phyloP scores from a whole-genome alignment of 2,888 invertebrate species.

The Sceliomorpha sp. region DNA sequence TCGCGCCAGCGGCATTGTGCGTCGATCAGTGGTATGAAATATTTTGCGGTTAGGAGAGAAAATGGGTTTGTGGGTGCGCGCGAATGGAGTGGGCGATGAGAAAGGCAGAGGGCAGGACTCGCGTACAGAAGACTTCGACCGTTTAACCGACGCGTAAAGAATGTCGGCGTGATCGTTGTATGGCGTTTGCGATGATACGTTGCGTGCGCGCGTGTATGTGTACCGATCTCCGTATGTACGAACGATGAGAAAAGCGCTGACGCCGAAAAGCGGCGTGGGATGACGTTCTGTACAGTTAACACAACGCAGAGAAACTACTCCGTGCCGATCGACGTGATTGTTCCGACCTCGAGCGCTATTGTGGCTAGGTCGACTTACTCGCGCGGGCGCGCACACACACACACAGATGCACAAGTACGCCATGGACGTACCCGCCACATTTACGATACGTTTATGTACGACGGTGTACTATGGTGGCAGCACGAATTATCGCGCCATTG shows the following conservation, averaged over 20 bases:
- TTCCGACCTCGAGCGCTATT: conserved; percentile 39
- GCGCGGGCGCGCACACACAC: conserved; percentile 40
- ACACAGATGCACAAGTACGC: too few relatives aligned
- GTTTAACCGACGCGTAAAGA: neutral
- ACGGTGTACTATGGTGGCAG: conserved; percentile 29
- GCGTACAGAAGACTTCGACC: conserved; percentile 1
- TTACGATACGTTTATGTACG: conserved; percentile 16
- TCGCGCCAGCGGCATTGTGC: neutral
- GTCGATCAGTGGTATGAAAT: neutral
- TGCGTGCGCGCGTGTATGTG: too few relatives aligned
- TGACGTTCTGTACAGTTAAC: conserved; percentile 34
- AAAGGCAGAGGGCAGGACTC: neutral
- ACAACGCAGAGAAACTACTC: conserved; percentile 37
- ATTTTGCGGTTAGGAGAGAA: too few relatives aligned
- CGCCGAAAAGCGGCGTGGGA: conserved; percentile 32
- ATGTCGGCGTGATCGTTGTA: too few relatives aligned
- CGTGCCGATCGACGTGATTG: conserved; percentile 50
- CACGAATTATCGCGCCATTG: conserved; percentile 72
- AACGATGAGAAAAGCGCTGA: conserved; percentile 33
- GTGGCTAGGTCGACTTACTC: conserved; percentile 59
- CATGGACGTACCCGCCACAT: conserved; percentile 16
- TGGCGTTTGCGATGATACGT: too few relatives aligned
- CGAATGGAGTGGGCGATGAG: neutral
- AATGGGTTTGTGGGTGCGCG: neutral
- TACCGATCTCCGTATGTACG: too few relatives aligned